Percentiles rank a stretch among this genome's conserved stretches.
Conservation (phyloP, 2,888 invertebrate genomes). For the Hyposoter dolosus region DNA sequence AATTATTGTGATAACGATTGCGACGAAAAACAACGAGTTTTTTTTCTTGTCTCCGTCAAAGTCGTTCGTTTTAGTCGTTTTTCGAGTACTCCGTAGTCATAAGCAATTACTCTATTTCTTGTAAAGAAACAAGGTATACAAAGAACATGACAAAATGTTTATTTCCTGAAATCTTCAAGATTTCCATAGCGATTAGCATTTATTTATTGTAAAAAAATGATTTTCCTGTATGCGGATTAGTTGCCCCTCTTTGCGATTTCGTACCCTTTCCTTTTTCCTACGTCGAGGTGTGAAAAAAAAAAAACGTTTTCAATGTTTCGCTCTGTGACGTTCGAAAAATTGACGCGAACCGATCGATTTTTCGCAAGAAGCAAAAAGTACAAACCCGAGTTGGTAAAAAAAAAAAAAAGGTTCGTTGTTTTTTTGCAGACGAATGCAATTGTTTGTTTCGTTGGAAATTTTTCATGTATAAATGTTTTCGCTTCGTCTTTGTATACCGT, state of each 20-base stretch:
- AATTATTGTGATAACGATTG: slow-evolving; percentile 66
- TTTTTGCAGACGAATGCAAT: neutral
- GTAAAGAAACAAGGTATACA: slow-evolving; percentile 5
- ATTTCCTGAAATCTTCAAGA: neutral
- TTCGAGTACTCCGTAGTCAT: neutral
- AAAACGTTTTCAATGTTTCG: slow-evolving; percentile 4
- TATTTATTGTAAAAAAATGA: neutral
- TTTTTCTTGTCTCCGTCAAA: slow-evolving; percentile 9
- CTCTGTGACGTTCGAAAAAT: slow-evolving; percentile 23
- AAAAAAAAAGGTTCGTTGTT: slow-evolving; percentile 45
- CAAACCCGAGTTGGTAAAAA: slow-evolving; percentile 64
- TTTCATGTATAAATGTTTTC: slow-evolving; percentile 25
- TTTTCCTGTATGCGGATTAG: neutral
- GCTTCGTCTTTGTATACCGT: slow-evolving; percentile 62
- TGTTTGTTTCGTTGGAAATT: slow-evolving; percentile 38
- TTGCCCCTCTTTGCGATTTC: neutral
- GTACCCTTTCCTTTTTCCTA: neutral
- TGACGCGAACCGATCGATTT: neutral
- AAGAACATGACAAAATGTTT: neutral
- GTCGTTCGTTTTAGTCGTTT: slow-evolving; percentile 5
- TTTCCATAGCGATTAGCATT: neutral
- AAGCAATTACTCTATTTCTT: neutral
- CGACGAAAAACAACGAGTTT: slow-evolving; percentile 58
- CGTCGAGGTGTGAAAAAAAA: neutral
- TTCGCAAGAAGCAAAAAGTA: slow-evolving; percentile 59